Percentiles rank a stretch among this genome's conserved stretches.
phyloP scores from a whole-genome alignment of 2,113 vertebrate species.

The Rhegmatorhina hoffmannsi region DNA sequence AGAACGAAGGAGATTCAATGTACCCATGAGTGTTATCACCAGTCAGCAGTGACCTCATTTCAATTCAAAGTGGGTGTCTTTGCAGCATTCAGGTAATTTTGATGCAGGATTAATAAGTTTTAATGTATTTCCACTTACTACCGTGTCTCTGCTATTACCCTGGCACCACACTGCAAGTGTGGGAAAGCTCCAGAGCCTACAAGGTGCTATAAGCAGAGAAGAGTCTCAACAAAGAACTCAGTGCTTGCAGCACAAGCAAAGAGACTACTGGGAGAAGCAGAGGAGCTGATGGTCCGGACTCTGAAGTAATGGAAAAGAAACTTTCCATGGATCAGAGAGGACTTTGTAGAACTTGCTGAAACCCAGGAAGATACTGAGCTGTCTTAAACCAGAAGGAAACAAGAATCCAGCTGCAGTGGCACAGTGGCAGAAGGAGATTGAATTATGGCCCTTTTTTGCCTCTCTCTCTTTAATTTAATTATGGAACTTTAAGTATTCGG shows the following conservation, averaged over 20 bases:
- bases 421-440: neutral
- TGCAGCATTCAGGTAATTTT: neutral
- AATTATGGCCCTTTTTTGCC: neutral
- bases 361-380: neutral
- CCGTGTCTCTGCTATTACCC: neutral
- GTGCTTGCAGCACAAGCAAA: neutral
- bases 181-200: neutral
- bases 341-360: accelerated
- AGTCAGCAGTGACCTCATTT: neutral
- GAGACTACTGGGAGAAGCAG: neutral
- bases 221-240: neutral
- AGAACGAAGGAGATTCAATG: neutral
- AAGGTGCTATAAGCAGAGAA: neutral
- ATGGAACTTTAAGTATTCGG: neutral
- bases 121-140: neutral
- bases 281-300: neutral
- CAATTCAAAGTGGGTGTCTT: neutral
- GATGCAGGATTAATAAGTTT: neutral
- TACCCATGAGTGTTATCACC: neutral
- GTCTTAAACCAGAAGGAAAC: neutral
- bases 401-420: neutral
- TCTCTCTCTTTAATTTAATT: neutral
- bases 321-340: neutral
- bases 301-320: neutral
- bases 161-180: neutral